These are phyloP conservation scores for Pyralis farinalis DNA, from an alignment of 2,888 invertebrate species.

Conservation along the genomic window DNA sequence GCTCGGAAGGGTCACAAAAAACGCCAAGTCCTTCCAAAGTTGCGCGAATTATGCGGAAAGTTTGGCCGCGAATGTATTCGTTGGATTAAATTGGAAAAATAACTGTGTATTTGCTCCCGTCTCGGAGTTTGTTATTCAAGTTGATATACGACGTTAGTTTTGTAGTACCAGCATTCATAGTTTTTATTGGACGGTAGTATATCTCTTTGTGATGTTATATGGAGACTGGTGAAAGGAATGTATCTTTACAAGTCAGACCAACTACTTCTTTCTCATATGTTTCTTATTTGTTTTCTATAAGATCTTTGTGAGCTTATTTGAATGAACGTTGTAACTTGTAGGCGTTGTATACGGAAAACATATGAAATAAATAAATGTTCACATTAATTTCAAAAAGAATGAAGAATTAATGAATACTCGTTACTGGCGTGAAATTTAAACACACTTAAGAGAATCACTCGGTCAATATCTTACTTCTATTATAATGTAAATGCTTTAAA, in stretches of 20 bases:
- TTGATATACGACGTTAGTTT: slow-evolving; percentile 44
- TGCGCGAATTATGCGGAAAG: slow-evolving; percentile 55
- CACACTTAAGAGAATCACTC: no score
- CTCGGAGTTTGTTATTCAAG: slow-evolving; percentile 21
- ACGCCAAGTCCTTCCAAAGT: slow-evolving; percentile 22
- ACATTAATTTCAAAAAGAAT: no score
- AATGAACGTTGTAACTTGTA: slow-evolving; percentile 5
- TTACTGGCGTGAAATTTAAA: no score
- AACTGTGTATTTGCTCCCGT: slow-evolving; percentile 31
- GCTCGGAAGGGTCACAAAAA: slow-evolving; percentile 19
- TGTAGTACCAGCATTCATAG: slow-evolving; percentile 15
- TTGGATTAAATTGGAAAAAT: slow-evolving; percentile 50
- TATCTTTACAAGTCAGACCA: background rate
- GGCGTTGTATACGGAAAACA: no score
- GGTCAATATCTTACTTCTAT: no score
- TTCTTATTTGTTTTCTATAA: background rate
- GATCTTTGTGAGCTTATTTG: background rate
- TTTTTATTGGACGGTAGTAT: slow-evolving; percentile 17
- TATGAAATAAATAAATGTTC: no score
- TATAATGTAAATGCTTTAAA: no score
- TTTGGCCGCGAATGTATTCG: slow-evolving; percentile 40
- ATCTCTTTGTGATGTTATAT: slow-evolving; percentile 7
- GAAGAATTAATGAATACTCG: no score
- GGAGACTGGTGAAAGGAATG: background rate
- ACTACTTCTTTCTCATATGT: no score